A percentile compares a stretch with the other conserved stretches of the same genome.
These are phyloP conservation scores for Gonioctena quinquepunctata DNA, from an alignment of 1,140 invertebrate species.

Conservation along the genomic window DNA sequence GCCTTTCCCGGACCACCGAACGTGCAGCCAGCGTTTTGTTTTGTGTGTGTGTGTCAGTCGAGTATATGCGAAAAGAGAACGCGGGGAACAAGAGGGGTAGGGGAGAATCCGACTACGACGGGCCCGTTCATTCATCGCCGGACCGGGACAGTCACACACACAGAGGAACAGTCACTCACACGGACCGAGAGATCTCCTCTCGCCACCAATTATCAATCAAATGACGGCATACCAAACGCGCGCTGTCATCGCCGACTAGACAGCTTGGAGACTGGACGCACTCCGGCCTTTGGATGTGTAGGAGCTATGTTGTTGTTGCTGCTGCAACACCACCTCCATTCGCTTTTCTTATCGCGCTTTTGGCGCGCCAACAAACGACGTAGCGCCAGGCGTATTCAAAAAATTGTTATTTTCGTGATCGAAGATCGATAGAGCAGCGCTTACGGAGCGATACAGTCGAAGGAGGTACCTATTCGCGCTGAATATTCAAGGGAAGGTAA, in stretches of 20 bases:
- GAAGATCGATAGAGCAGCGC: no score
- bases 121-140: slow-evolving; percentile 5
- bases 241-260: neutral
- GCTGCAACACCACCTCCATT: neutral
- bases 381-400: neutral
- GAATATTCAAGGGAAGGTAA: no score
- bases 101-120: neutral
- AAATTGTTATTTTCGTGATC: neutral
- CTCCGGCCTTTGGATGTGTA: neutral
- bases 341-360: neutral
- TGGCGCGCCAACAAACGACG: neutral
- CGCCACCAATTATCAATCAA: neutral
- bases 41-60: neutral
- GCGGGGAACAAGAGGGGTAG: slow-evolving; percentile 9
- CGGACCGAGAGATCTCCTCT: no score
- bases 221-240: neutral
- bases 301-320: no score
- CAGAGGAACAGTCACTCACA: no score
- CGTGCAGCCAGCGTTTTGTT: neutral
- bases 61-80: neutral
- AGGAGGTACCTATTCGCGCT: no score
- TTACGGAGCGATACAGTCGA: no score
- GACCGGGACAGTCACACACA: no score
- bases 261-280: neutral
- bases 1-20: no score